These are phyloP conservation scores for Pelodiscus sinensis DNA, from an alignment of 2,113 vertebrate genomes.

Conservation along the genomic window DNA sequence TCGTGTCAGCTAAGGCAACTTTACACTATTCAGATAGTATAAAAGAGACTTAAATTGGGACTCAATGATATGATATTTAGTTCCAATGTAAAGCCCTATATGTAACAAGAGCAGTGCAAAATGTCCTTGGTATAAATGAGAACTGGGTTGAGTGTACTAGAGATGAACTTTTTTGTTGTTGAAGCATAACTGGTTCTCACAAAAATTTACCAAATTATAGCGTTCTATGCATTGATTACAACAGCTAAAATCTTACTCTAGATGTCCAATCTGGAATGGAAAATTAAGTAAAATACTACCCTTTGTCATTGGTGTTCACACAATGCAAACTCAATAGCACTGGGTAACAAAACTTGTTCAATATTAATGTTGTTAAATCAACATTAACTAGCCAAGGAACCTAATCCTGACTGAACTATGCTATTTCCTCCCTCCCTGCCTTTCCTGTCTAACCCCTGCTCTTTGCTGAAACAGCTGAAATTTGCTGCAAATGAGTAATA, in stretches of 20 bases:
- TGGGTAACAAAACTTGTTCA: conserved; percentile 12
- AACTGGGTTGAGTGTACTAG: not conserved
- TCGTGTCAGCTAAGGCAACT: not conserved
- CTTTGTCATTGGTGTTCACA: not conserved
- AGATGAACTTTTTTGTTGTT: not conserved
- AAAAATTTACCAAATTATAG: not conserved
- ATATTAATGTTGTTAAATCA: conserved; percentile 52
- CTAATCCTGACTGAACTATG: conserved; percentile 65
- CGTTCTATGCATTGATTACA: not conserved
- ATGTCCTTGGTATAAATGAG: not conserved
- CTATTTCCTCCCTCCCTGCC: conserved; percentile 72
- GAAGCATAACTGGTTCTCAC: not conserved
- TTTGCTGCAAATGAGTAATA: conserved; percentile 73
- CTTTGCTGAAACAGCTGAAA: conserved; percentile 74
- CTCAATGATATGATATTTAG: not conserved
- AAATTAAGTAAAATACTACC: not conserved
- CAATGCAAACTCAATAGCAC: conserved; percentile 8
- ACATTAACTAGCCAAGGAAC: conserved; percentile 59
- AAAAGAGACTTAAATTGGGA: not conserved
- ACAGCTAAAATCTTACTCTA: not conserved
- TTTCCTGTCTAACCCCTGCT: conserved; percentile 66
- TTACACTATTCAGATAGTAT: not conserved
- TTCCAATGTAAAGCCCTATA: not conserved
- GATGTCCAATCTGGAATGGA: not conserved
- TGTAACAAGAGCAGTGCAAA: not conserved